phyloP scores from a whole-genome alignment of 1,140 invertebrate species.

The Drosophila ercepeae region DNA sequence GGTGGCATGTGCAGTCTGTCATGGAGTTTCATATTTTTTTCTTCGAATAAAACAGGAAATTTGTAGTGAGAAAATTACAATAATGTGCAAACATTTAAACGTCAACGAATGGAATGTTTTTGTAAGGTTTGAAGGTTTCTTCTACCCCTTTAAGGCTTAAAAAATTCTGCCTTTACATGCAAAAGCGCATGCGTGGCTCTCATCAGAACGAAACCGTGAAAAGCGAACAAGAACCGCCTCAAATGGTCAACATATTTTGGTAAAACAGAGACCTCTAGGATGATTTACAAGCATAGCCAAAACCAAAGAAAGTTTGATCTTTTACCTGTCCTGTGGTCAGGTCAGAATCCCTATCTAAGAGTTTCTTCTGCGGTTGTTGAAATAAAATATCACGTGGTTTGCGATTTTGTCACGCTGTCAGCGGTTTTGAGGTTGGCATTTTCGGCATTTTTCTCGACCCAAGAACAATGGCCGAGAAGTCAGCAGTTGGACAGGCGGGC shows the following conservation, averaged over 20 bases:
- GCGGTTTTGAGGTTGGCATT: conserved; percentile 66
- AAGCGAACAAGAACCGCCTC: conserved; percentile 2
- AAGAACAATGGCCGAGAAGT: conserved; percentile 15
- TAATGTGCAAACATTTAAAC: not conserved
- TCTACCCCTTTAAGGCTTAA: conserved; percentile 14
- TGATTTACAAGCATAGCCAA: conserved; percentile 44
- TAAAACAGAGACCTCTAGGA: conserved; percentile 11
- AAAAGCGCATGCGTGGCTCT: conserved; percentile 64
- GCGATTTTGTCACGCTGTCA: conserved; percentile 83
- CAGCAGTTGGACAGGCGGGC: conserved; percentile 39
- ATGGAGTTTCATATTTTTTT: not conserved
- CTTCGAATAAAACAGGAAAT: not conserved
- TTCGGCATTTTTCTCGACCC: conserved; percentile 37
- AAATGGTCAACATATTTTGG: conserved; percentile 20
- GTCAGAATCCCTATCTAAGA: conserved; percentile 19
- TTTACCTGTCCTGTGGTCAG: conserved; percentile 59
- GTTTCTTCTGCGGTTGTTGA: conserved; percentile 72
- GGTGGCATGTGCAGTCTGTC: conserved; percentile 34
- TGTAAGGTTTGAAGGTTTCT: too few species aligned
- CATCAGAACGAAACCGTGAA: conserved; percentile 33
- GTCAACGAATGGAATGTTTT: not conserved
- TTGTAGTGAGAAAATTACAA: not conserved
- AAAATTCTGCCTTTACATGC: conserved; percentile 64
- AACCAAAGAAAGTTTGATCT: conserved; percentile 11
- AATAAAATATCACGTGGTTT: conserved; percentile 83